phyloP scores from a whole-genome alignment of 2,113 vertebrate genomes.

The Charadrius vociferus region DNA sequence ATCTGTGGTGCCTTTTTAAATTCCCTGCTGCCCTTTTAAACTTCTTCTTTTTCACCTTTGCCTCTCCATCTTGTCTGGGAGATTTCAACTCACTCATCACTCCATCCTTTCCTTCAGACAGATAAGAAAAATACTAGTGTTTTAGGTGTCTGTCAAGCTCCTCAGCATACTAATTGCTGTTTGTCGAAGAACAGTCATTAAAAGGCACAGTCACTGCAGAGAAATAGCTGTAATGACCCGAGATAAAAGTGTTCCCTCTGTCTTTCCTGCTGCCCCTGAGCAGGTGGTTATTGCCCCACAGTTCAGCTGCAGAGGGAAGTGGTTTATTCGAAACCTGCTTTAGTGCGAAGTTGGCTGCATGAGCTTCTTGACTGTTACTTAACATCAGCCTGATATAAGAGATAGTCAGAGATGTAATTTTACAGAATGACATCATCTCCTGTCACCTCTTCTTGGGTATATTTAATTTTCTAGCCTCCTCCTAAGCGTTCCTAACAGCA shows the following conservation, averaged over 20 bases:
- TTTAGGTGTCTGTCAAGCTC: neutral
- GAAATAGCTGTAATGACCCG: neutral
- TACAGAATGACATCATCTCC: neutral
- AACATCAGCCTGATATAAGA: neutral
- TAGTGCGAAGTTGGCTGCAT: neutral
- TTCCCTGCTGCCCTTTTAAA: neutral
- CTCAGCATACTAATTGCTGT: slow-evolving; percentile 19
- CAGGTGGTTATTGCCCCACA: neutral
- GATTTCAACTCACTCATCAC: neutral
- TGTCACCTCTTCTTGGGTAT: neutral
- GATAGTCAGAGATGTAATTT: neutral
- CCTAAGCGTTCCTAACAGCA: neutral
- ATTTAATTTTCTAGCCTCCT: neutral
- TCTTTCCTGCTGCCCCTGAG: neutral
- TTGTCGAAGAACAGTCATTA: slow-evolving; percentile 26
- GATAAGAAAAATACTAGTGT: neutral
- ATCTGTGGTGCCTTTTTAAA: neutral
- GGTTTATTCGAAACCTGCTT: neutral
- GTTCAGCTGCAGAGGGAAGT: neutral
- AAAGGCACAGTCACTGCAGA: neutral
- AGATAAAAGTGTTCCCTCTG: neutral
- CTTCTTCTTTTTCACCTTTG: neutral
- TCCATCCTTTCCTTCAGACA: neutral
- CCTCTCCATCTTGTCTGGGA: neutral
- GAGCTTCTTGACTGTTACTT: neutral